Conservation (phyloP, 2,888 invertebrate species). For the Seira sanloemensis region DNA sequence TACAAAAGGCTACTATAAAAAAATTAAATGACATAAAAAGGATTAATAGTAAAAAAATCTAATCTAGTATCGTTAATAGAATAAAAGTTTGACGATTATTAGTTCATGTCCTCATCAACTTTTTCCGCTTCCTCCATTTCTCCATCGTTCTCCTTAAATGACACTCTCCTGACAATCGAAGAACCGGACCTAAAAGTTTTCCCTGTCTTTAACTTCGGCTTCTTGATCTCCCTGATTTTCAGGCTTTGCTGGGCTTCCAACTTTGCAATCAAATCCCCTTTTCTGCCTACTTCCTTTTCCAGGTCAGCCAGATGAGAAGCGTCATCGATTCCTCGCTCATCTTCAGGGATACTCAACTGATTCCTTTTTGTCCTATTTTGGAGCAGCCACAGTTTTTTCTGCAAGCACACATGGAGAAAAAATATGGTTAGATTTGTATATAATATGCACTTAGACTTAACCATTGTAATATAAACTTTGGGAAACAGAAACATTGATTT, state of each 20-base stretch:
- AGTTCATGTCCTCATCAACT: not conserved
- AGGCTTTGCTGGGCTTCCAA: not conserved
- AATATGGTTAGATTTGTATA: too few relatives aligned
- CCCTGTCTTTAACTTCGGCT: not conserved
- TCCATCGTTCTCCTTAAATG: not conserved
- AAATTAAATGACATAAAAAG: too few relatives aligned
- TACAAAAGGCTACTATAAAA: too few relatives aligned
- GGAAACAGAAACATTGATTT: too few relatives aligned
- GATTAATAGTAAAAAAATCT: too few relatives aligned
- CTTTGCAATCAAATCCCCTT: too few relatives aligned
- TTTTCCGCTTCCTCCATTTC: not conserved
- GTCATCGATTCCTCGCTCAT: conserved; percentile 1
- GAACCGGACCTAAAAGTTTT: not conserved
- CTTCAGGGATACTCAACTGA: not conserved
- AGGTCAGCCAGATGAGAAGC: not conserved
- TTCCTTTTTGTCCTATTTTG: conserved; percentile 7
- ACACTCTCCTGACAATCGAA: not conserved
- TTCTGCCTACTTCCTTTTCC: conserved; percentile 10
- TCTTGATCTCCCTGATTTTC: not conserved
- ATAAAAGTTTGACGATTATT: not conserved
- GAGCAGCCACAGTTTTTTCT: conserved; percentile 50
- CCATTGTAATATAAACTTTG: too few relatives aligned
- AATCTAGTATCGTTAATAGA: too few relatives aligned
- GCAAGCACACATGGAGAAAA: not conserved
- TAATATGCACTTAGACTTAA: too few relatives aligned